These are phyloP conservation scores for Eupsilia transversa DNA, from an alignment of 2,888 invertebrate species.

Conservation along the genomic window DNA sequence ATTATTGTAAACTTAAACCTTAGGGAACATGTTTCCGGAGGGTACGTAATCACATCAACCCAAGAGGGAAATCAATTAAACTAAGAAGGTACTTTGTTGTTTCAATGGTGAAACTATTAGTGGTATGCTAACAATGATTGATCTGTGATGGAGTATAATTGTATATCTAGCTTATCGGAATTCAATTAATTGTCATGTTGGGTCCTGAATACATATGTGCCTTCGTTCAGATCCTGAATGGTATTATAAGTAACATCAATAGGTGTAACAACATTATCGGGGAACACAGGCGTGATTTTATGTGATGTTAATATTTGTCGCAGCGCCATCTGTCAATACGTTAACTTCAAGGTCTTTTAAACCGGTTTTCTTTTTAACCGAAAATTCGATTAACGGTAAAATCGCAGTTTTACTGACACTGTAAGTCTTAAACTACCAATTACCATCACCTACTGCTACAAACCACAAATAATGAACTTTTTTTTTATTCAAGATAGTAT, in stretches of 20 bases:
- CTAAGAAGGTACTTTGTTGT: slow-evolving; percentile 36
- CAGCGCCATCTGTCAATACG: not conserved
- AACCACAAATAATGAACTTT: too few relatives aligned
- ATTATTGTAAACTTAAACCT: slow-evolving; percentile 56
- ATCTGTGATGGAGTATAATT: slow-evolving; percentile 10
- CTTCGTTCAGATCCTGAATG: not conserved
- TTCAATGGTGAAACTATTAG: slow-evolving; percentile 30
- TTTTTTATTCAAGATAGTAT: too few relatives aligned
- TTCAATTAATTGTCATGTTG: slow-evolving; percentile 4
- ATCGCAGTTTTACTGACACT: not conserved
- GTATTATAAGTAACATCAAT: not conserved
- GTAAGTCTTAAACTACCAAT: too few relatives aligned
- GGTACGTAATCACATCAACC: slow-evolving; percentile 27
- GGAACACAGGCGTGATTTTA: too few relatives aligned
- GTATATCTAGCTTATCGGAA: not conserved
- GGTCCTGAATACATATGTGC: too few relatives aligned
- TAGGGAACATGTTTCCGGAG: slow-evolving; percentile 33
- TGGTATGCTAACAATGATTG: slow-evolving; percentile 28
- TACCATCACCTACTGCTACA: too few relatives aligned
- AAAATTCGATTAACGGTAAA: not conserved
- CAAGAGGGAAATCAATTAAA: slow-evolving; percentile 34
- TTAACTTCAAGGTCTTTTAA: not conserved
- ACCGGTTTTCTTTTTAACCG: too few relatives aligned
- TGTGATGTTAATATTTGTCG: not conserved
- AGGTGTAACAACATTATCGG: not conserved